phyloP scores from a whole-genome alignment of 2,888 invertebrate genomes.

The Criorhina ranunculi region DNA sequence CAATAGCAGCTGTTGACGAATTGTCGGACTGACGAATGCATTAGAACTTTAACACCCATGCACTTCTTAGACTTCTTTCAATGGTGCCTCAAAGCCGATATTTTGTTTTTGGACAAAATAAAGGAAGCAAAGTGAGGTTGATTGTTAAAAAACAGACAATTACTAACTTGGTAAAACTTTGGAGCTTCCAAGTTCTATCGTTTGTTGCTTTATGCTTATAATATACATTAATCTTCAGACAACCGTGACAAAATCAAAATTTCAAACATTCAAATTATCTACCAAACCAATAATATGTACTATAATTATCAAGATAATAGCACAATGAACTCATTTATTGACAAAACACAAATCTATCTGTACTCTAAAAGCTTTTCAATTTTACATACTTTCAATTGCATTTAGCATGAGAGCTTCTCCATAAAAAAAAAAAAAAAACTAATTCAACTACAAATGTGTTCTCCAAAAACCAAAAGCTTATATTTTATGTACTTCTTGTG shows the following conservation, averaged over 20 bases:
- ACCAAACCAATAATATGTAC: background rate
- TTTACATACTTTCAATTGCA: slow-evolving; percentile 51
- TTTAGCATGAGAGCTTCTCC: slow-evolving; percentile 41
- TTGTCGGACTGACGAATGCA: too few species aligned
- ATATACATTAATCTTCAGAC: too few species aligned
- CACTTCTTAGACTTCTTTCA: too few species aligned
- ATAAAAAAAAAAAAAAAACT: slow-evolving; percentile 9
- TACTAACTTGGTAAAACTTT: too few species aligned
- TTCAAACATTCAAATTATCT: background rate
- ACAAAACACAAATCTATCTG: slow-evolving; percentile 15
- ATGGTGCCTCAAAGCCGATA: too few species aligned
- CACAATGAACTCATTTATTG: slow-evolving; percentile 54
- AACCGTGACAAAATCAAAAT: background rate
- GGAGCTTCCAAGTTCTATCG: too few species aligned
- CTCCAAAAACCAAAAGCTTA: slow-evolving; percentile 26
- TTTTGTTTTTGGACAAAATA: too few species aligned
- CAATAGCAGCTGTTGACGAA: too few species aligned
- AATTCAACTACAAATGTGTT: slow-evolving; percentile 12
- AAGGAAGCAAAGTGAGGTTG: too few species aligned
- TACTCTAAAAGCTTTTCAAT: slow-evolving; percentile 40
- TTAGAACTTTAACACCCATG: too few species aligned
- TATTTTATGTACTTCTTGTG: background rate
- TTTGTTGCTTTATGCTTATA: too few species aligned
- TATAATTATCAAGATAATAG: background rate
- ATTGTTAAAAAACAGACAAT: too few species aligned